A percentile compares a stretch with the other conserved stretches of the same genome.
Conservation (phyloP, 23 tunicate species). For the Pegea sp. region DNA sequence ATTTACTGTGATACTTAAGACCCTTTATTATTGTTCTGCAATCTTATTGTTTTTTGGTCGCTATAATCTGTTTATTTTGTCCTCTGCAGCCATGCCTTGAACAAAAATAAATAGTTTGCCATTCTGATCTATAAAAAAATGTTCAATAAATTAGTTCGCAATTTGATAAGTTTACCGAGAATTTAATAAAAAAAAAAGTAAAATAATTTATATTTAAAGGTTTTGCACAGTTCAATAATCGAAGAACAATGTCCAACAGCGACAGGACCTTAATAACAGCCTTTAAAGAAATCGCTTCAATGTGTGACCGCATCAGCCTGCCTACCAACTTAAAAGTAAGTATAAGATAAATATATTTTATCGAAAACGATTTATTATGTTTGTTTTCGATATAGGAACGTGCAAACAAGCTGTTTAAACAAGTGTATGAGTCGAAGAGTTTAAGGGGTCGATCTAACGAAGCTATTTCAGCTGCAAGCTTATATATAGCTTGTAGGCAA, state of each 20-base stretch:
- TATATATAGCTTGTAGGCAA: slow-evolving; percentile 93
- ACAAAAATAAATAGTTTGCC: too few relatives aligned
- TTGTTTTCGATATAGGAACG: slow-evolving; percentile 22
- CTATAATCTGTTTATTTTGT: too few relatives aligned
- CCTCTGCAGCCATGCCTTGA: too few relatives aligned
- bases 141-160: too few relatives aligned
- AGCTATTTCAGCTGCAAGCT: slow-evolving; percentile 94
- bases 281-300: slow-evolving; percentile 56
- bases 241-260: slow-evolving; percentile 61
- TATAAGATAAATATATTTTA: neutral
- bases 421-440: slow-evolving; percentile 90
- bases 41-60: too few relatives aligned
- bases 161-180: too few relatives aligned
- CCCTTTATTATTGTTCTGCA: too few relatives aligned
- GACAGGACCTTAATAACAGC: slow-evolving; percentile 86
- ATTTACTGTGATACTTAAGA: too few relatives aligned
- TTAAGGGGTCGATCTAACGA: slow-evolving; percentile 77
- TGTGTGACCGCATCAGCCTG: slow-evolving; percentile 76
- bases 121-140: too few relatives aligned
- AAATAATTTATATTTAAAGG: too few relatives aligned
- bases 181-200: too few relatives aligned
- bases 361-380: neutral
- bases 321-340: slow-evolving; percentile 71
- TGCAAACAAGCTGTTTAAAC: slow-evolving; percentile 77
- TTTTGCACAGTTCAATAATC: slow-evolving; percentile 52